Base-by-base conservation (phyloP, 1,140 invertebrate genomes). In the Camponotus floridanus region DNA sequence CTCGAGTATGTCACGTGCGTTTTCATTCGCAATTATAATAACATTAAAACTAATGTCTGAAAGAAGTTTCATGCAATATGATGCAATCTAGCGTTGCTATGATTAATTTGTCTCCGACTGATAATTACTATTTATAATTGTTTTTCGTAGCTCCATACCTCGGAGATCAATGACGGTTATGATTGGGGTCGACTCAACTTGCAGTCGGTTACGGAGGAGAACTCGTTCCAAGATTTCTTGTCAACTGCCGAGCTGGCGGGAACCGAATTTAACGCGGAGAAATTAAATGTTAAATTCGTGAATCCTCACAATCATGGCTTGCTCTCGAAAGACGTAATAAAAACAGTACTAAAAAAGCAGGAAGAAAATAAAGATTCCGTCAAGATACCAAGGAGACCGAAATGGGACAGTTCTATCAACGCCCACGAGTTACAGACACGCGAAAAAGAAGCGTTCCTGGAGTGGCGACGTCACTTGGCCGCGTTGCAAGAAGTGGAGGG, bases 121-220 rank as follows among this genome's bases (percentile, higher is more conserved):
- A 68, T 70, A 31, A 6, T 15, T 62, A 61, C 33, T 48, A 65
- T 73, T 36, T 42, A 45, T 65, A 51, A 33, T 74, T 71, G 61
- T 59, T 64, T 59, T 57, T 90, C 67, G 73, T 91, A 98, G 98
- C 93, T 98, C 2, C 98, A 99, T 91, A 98, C 98, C 11, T 96
- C 97, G 45, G 98, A 99, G 92, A 94, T 99, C 0, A 96, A 97
- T 92, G 98, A 99, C 96, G 98, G 98, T 5, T 98, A 98, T 91
- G 98, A 99, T 73, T 99, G 98, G 98, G 97, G 97, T 64, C 96
- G 98, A 57, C 94, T 99, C 0, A 99, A 99, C 95, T 95, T 99
- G 3, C 97, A 98, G 92, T 99, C 99, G 0, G 98, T 99, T 0
- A 99, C 99, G 0, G 99, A 99, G 92, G 98, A 99, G 93, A 98